These are phyloP conservation scores for Oreochromis aureus DNA, from an alignment of 2,113 vertebrate species.

Conservation along the genomic window DNA sequence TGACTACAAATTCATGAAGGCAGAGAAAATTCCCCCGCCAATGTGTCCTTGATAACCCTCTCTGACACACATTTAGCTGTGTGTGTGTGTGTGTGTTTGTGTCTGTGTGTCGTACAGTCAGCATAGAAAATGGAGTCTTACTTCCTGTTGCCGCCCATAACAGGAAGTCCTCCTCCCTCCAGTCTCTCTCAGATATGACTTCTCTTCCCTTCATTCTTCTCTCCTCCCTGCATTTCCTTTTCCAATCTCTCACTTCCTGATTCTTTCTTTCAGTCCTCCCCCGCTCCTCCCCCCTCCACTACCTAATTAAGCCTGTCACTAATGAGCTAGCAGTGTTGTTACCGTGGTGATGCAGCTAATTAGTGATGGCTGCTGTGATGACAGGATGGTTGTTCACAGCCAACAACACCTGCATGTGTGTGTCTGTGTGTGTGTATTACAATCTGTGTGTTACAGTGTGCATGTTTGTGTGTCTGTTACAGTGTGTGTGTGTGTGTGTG, in stretches of 20 bases:
- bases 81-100: neutral
- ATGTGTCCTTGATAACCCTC: neutral
- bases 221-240: neutral
- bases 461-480: neutral
- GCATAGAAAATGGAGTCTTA: neutral
- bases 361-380: neutral
- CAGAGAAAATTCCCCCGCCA: neutral
- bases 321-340: slow-evolving; percentile 1
- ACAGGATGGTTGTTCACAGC: neutral
- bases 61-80: neutral
- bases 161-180: slow-evolving; percentile 33
- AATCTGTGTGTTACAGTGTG: neutral
- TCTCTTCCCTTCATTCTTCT: slow-evolving; percentile 22
- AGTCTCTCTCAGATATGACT: neutral
- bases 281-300: neutral
- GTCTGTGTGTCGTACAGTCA: neutral
- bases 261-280: neutral
- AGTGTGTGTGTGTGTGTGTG: neutral
- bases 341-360: slow-evolving; percentile 10
- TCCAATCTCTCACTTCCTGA: neutral
- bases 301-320: neutral
- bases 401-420: neutral
- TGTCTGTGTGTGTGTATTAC: neutral
- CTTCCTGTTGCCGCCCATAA: slow-evolving; percentile 10
- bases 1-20: neutral